Conservation (phyloP, 2,113 vertebrate species). For the Pomatostomus ruficeps region DNA sequence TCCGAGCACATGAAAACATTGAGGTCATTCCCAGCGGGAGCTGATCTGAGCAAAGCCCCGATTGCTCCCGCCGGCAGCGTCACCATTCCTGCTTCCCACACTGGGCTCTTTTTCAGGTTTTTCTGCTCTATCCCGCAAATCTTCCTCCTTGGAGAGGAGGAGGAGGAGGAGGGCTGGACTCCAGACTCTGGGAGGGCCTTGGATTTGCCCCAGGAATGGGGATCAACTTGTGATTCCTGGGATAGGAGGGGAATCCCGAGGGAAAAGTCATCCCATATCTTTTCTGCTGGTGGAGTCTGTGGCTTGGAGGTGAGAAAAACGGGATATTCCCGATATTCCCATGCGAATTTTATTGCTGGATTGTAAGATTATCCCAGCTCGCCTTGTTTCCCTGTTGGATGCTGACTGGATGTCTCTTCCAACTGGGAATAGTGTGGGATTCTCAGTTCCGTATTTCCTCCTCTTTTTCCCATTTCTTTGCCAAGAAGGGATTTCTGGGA, state of each 20-base stretch:
- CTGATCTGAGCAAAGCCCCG: neutral
- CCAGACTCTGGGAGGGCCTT: fast-evolving
- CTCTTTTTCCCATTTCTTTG: neutral
- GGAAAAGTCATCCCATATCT: neutral
- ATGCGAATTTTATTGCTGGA: neutral
- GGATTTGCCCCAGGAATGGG: neutral
- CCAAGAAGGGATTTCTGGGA: neutral
- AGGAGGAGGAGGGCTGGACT: neutral
- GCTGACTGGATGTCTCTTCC: neutral
- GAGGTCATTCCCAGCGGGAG: neutral
- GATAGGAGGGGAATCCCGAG: neutral
- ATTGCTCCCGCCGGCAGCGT: fast-evolving
- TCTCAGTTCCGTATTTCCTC: fast-evolving
- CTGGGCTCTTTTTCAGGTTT: neutral
- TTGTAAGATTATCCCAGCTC: neutral
- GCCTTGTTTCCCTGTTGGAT: neutral
- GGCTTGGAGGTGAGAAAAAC: neutral
- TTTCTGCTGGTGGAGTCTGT: neutral
- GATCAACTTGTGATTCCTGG: neutral
- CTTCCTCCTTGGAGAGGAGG: fast-evolving
- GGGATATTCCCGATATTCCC: neutral
- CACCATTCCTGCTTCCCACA: neutral
- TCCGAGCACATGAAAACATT: neutral
- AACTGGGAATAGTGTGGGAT: fast-evolving
- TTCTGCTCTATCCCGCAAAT: neutral